Percentiles rank a stretch among this genome's conserved stretches.
Evolutionary conservation across 2,888 invertebrate species (phyloP).

Genomic region (Eristalis intricaria): DNA sequence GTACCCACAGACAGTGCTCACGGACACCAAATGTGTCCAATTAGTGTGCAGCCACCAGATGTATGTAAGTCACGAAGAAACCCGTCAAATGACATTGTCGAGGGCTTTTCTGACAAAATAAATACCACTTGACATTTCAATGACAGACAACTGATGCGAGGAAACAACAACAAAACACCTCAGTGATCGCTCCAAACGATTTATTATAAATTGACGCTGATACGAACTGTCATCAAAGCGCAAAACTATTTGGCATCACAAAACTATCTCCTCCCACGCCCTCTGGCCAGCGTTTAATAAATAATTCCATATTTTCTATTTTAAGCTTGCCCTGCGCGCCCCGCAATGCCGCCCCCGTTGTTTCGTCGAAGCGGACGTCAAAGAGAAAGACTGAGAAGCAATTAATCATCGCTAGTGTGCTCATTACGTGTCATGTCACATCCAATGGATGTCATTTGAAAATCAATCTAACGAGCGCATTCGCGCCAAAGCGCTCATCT

Average conservation of each 20-base stretch:
- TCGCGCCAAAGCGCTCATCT: conserved; percentile 7
- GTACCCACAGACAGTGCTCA: background rate
- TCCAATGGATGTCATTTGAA: conserved; percentile 38
- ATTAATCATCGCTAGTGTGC: conserved; percentile 46
- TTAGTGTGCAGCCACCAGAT: background rate
- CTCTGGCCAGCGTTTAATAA: background rate
- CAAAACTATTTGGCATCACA: background rate
- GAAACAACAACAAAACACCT: background rate
- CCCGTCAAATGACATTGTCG: background rate
- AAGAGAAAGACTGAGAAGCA: background rate
- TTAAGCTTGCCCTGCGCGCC: background rate
- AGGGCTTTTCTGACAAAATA: background rate
- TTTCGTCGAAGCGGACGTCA: background rate
- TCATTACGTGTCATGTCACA: conserved; percentile 32
- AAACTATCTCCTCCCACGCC: background rate
- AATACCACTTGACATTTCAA: background rate
- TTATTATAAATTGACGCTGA: background rate
- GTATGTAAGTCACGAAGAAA: background rate
- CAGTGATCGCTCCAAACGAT: background rate
- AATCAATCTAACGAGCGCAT: conserved; percentile 45
- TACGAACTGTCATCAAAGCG: background rate
- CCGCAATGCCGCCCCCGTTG: background rate
- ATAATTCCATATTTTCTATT: background rate
- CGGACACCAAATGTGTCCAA: background rate
- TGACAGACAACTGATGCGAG: background rate